phyloP scores from a whole-genome alignment of 2,797 vertebrate species.

The Cetoscarus ocellatus region DNA sequence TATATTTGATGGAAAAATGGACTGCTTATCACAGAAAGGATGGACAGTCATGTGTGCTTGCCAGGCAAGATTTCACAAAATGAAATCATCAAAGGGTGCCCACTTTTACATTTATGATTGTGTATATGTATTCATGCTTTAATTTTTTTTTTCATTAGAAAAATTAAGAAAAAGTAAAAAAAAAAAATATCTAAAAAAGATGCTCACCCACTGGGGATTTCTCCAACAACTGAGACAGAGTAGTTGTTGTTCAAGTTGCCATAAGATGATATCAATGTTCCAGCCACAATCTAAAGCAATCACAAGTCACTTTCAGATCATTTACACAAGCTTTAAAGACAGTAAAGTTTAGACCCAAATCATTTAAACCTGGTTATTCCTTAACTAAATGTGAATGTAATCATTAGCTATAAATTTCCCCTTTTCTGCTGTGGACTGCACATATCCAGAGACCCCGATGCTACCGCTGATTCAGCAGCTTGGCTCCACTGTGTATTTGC shows the following conservation, averaged over 20 bases:
- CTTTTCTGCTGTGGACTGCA: slow-evolving; percentile 65
- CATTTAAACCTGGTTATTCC: slow-evolving; percentile 56
- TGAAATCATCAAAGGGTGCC: too few relatives aligned
- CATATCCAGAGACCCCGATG: slow-evolving; percentile 29
- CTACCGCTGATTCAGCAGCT: slow-evolving; percentile 67
- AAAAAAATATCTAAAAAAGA: too few relatives aligned
- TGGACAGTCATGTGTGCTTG: too few relatives aligned
- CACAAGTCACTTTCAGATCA: slow-evolving; percentile 32
- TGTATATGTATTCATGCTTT: too few relatives aligned
- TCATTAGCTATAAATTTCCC: slow-evolving; percentile 59
- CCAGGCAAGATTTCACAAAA: too few relatives aligned
- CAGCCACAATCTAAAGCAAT: slow-evolving; percentile 88
- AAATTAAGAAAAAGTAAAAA: too few relatives aligned
- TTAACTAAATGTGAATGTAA: slow-evolving; percentile 53
- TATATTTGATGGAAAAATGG: too few relatives aligned
- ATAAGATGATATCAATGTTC: slow-evolving; percentile 90
- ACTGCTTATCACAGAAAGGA: too few relatives aligned
- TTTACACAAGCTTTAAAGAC: slow-evolving; percentile 5
- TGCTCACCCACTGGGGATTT: slow-evolving; percentile 93
- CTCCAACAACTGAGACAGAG: slow-evolving; percentile 89
- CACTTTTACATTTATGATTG: too few relatives aligned
- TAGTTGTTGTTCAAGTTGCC: slow-evolving; percentile 81
- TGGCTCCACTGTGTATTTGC: slow-evolving; percentile 52
- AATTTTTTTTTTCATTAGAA: too few relatives aligned
- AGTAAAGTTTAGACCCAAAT: slow-evolving; percentile 31